Evolutionary conservation across 2,797 vertebrate species (phyloP), one percentile per base, ranked within the genome.

Genomic region (Sandelia bainsii): DNA sequence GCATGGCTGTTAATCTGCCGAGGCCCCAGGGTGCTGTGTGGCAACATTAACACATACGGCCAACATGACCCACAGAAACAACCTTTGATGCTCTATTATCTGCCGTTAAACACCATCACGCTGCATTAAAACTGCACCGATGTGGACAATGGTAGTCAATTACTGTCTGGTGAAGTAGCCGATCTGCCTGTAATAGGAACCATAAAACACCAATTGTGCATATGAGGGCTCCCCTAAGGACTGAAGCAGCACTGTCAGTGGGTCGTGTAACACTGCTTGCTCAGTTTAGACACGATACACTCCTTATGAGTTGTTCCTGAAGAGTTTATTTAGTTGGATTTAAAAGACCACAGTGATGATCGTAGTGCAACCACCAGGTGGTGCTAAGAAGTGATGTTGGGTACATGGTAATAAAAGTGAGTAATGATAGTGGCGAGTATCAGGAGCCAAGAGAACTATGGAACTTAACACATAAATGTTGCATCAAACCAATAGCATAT

Each of bases 141-240:
- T 58, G 73, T 75, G 76, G 78, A 58, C 80, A 72, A 52, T 70
- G 45, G 48, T 63, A 79, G 81, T 86, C 77, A 83, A 88, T 91
- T 84, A 88, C 70, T 11, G 46, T 19, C 59, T 65, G 58, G 52
- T 67, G 75, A 80, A 82, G 79, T 54, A 68, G 67, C 67, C 45
- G 62, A 78, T 89, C 79, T 81, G 58, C 44, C 67, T 60, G 42
- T 72, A 86, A 80, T 67, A 83, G 87, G 72, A 85, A 57, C 59
- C 72, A 61, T 81, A 84, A 88, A 82, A 77, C 75, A 78, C 76
- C 48, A 73, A 81, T 84, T 82, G 85, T 85, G 79, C 67, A 87
- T 85, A 89, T 74, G 62, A 83, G 76, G 68, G 56, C 60, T 71
- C 71, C 74, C 76, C 51, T 37, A 60, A 76, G 70, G 63, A 72